Evolutionary conservation across 2,888 invertebrate genomes (phyloP), one percentile per base, ranked within the genome.

Genomic region (Lysandra coridon): DNA sequence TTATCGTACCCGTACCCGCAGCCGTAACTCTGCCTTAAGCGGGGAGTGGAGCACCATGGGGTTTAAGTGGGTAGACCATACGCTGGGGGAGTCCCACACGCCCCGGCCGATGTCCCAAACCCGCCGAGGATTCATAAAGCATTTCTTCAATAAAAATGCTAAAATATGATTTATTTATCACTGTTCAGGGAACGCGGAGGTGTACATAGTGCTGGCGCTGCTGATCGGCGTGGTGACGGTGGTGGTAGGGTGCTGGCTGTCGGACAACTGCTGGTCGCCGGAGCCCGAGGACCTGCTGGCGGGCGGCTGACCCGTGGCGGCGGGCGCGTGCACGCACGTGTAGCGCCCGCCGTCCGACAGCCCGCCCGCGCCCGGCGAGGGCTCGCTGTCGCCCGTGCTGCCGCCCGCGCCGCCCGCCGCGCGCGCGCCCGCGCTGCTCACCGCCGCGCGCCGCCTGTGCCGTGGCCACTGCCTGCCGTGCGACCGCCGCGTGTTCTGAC

Each of bases 211-310:
- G 89, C 89, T 97, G 86, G 97, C 97, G 64, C 92, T 97, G 83
- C 93, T 96, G 85, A 97, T 97, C 88, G 97, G 97, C 78, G 95
- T 96, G 87, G 95, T 96, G 85, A 97, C 97, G 17, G 96, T 97
- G 80, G 96, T 97, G 84, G 96, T 97, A 85, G 97, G 97, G 84
- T 97, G 97, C 91, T 97, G 97, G 97, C 93, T 97, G 80, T 96
- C 96, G 62, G 97, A 97, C 95, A 97, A 97, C 93, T 97, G 97
- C 90, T 97, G 97, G 97, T 96, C 97, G 79, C 96, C 97, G 83
- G 97, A 97, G 88, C 96, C 97, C 80, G 96, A 96, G 86, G 95
- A 95, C 86, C 92, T 95, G 80, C 91, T 96, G 86, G 96, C 96
- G 85, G 95, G 96, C 88, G 96, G 96, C 92, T 97, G 96, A 96